A percentile compares a stretch with the other conserved stretches of the same genome.
Conservation (phyloP, 35 echinoderm and acorn worm species). For the Acanthaster planci region DNA sequence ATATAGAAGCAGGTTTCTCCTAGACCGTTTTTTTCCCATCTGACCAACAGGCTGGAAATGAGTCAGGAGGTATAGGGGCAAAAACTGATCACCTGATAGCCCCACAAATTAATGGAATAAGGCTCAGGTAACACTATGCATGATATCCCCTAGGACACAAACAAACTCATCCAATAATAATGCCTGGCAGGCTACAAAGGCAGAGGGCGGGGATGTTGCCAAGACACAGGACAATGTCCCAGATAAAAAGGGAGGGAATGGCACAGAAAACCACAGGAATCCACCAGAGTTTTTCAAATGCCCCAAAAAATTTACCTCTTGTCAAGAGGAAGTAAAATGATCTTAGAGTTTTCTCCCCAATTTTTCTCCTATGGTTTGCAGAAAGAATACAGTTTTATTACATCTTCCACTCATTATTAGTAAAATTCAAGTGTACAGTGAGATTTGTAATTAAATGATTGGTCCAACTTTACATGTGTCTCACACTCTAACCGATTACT, state of each 20-base stretch:
- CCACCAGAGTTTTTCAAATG: background rate
- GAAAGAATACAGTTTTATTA: too few species aligned
- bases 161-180: constrained; percentile 19
- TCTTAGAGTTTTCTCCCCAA: too few species aligned
- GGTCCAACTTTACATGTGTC: too few species aligned
- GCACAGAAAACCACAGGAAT: too few species aligned
- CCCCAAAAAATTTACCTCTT: background rate
- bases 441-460: too few species aligned
- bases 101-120: constrained; percentile 5
- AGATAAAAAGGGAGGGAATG: too few species aligned
- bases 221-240: background rate
- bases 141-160: background rate
- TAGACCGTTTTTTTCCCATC: too few species aligned
- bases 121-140: background rate
- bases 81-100: background rate
- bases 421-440: too few species aligned
- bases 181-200: background rate
- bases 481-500: too few species aligned
- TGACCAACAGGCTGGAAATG: background rate
- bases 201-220: background rate
- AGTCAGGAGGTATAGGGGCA: constrained; percentile 5
- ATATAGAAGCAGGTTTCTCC: too few species aligned
- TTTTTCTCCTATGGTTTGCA: too few species aligned
- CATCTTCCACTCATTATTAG: too few species aligned
- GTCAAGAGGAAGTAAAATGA: background rate